A percentile compares a stretch with the other conserved stretches of the same genome.
Conservation (phyloP, 2,113 vertebrate genomes). For the Mastomys natalensis region DNA sequence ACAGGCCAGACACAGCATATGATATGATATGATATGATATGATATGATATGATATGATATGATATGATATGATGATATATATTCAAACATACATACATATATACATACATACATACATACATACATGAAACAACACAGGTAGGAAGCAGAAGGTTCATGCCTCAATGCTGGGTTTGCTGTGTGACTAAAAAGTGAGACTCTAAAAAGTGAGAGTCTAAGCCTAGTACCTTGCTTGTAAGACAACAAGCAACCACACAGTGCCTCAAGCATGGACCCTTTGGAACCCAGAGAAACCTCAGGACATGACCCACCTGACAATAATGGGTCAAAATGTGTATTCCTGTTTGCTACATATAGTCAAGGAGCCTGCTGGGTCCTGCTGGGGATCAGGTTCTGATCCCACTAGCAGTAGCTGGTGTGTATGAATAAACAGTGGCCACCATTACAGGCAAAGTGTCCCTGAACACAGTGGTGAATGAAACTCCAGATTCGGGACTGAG, state of each 20-base stretch:
- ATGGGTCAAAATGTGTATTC: no score
- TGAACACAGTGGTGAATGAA: neutral
- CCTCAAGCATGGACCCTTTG: neutral
- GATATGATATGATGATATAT: no score
- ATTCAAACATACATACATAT: no score
- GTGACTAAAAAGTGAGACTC: neutral
- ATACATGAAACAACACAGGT: no score
- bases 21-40: no score
- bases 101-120: no score
- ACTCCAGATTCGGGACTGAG: neutral
- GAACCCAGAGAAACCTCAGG: accelerated
- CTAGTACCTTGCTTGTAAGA: neutral
- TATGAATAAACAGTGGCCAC: neutral
- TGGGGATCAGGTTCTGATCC: no score
- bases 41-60: no score
- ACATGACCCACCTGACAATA: neutral
- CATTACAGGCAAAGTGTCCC: no score
- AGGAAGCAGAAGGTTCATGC: neutral
- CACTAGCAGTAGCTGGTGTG: neutral
- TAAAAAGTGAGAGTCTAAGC: neutral
- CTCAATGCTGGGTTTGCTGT: neutral
- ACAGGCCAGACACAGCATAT: neutral
- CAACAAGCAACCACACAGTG: neutral
- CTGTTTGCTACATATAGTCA: neutral
- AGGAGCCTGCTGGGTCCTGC: no score